These are phyloP conservation scores for Zosterops japonicus DNA, from an alignment of 2,113 vertebrate species.

Conservation along the genomic window DNA sequence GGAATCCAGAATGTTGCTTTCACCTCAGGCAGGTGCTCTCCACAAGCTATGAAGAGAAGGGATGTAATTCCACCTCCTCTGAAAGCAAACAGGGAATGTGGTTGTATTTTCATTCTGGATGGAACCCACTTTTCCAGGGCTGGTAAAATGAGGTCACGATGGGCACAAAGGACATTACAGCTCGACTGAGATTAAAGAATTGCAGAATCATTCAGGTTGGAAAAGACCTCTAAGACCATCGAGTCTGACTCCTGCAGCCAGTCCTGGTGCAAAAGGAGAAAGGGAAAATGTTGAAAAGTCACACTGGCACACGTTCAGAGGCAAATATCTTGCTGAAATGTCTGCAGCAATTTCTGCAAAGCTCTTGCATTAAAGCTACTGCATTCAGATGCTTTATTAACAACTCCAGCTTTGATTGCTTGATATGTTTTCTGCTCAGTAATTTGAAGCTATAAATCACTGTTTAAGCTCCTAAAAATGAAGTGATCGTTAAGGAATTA, in stretches of 20 bases:
- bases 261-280: background rate
- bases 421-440: slow-evolving; percentile 46
- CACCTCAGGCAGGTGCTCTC: background rate
- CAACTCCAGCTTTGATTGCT: slow-evolving; percentile 43
- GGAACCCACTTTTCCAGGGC: background rate
- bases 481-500: slow-evolving; percentile 54
- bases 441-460: slow-evolving; percentile 48
- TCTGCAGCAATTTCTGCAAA: background rate
- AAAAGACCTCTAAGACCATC: background rate
- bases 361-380: background rate
- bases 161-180: fast-evolving
- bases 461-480: slow-evolving; percentile 56
- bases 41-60: background rate
- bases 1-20: background rate
- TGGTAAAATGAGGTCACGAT: background rate
- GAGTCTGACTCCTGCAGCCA: background rate
- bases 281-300: background rate
- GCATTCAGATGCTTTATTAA: background rate
- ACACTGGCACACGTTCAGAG: background rate
- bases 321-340: background rate
- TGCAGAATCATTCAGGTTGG: background rate
- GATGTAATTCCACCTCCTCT: background rate
- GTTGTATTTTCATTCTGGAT: background rate
- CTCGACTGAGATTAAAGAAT: background rate
- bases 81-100: background rate